phyloP scores from a whole-genome alignment of 2,888 invertebrate species.

The Lapara coniferarum region DNA sequence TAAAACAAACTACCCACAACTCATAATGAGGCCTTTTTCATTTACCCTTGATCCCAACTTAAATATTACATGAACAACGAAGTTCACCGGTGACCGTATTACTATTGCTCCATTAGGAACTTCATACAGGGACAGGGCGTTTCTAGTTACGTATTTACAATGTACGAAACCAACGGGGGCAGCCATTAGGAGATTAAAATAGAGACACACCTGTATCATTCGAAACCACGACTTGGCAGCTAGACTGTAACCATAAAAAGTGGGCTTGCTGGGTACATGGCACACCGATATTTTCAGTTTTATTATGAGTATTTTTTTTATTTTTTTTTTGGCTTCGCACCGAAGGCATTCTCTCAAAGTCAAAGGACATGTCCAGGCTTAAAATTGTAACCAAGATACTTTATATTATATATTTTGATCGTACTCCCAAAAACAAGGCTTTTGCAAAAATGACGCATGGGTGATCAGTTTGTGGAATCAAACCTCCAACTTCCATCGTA shows the following conservation, averaged over 20 bases:
- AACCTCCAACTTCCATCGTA: too few relatives aligned
- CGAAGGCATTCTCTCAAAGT: too few relatives aligned
- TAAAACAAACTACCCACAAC: not conserved
- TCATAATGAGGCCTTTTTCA: not conserved
- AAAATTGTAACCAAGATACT: too few relatives aligned
- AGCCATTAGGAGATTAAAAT: conserved; percentile 76
- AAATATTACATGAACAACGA: not conserved
- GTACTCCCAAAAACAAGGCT: not conserved
- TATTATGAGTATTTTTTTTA: too few relatives aligned
- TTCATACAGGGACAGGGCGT: conserved; percentile 26
- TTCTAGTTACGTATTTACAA: conserved; percentile 35
- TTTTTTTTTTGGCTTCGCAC: too few relatives aligned
- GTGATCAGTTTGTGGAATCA: too few relatives aligned
- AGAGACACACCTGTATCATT: conserved; percentile 65
- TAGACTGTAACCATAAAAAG: conserved; percentile 46
- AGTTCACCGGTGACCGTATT: not conserved
- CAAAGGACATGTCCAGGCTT: too few relatives aligned
- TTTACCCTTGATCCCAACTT: not conserved
- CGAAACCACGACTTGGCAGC: conserved; percentile 50
- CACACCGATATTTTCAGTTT: conserved; percentile 11
- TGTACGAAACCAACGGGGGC: conserved; percentile 44
- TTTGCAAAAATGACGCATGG: not conserved
- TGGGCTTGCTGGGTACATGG: conserved; percentile 27
- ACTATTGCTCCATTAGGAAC: conserved; percentile 13
- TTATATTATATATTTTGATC: too few relatives aligned